phyloP scores from a whole-genome alignment of 2,888 invertebrate species.

The Orchesella flavescens region DNA sequence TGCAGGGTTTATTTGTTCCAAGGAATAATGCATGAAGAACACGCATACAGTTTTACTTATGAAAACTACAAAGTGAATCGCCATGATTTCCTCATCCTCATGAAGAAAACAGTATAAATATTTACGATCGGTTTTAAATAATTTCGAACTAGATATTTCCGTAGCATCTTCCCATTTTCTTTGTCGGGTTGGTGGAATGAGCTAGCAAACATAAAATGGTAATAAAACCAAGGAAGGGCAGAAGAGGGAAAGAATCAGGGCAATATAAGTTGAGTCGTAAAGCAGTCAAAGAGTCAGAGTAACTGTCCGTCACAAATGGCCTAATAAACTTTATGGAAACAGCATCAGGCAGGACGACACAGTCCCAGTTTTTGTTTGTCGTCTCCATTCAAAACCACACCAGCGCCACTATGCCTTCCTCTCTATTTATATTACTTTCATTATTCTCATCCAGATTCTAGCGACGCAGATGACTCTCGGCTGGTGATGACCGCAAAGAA shows the following conservation, averaged over 20 bases:
- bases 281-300: conserved; percentile 62
- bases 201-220: not conserved
- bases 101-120: conserved; percentile 55
- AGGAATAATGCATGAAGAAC: no score
- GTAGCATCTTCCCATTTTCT: not conserved
- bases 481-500: conserved; percentile 42
- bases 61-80: not conserved
- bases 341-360: conserved; percentile 11
- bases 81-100: not conserved
- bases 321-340: conserved; percentile 68
- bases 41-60: no score
- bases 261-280: conserved; percentile 53
- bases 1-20: no score
- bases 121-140: conserved; percentile 61
- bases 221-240: not conserved
- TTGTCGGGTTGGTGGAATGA: not conserved
- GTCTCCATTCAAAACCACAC: conserved; percentile 2
- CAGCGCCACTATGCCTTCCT: conserved; percentile 1
- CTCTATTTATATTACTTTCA: not conserved
- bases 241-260: not conserved
- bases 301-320: conserved; percentile 71
- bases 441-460: not conserved
- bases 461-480: not conserved
- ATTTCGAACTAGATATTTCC: conserved; percentile 42
- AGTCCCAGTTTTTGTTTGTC: not conserved